phyloP scores from a whole-genome alignment of 2,113 vertebrate genomes.

The Bubo blakistoni region DNA sequence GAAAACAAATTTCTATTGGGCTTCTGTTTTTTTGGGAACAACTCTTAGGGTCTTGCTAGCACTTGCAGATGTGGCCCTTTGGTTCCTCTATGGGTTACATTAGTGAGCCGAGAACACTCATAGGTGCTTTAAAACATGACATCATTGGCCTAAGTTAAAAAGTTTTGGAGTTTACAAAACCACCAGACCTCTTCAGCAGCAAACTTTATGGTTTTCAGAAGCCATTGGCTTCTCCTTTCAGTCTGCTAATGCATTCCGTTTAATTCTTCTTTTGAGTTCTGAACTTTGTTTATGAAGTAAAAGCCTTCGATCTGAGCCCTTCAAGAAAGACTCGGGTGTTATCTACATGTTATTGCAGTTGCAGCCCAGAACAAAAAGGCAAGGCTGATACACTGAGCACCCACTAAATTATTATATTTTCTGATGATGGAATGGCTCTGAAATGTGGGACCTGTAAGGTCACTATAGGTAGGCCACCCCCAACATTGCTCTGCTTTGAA shows the following conservation, averaged over 20 bases:
- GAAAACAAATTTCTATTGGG: not conserved
- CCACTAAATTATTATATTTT: constrained; percentile 48
- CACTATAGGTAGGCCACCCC: not conserved
- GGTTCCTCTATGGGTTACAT: not conserved
- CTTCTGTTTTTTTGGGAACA: rapidly evolving
- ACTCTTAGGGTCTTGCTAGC: not conserved
- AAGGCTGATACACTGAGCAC: not conserved
- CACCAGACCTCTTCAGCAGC: not conserved
- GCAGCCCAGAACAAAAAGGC: constrained; percentile 46
- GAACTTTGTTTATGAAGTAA: not conserved
- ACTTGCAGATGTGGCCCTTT: not conserved
- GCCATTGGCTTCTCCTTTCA: not conserved
- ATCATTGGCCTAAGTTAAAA: not conserved
- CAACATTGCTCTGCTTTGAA: not conserved
- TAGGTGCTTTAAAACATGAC: not conserved
- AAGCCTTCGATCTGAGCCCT: constrained; percentile 1
- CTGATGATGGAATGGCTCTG: constrained; percentile 43
- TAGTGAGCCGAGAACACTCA: not conserved
- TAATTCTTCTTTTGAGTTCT: constrained; percentile 5
- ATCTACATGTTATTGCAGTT: constrained; percentile 24
- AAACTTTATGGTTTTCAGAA: not conserved
- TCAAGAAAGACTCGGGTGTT: not conserved
- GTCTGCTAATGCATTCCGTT: not conserved
- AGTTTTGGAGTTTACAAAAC: not conserved
- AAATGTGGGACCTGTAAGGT: constrained; percentile 15